Conservation (phyloP, 2,888 invertebrate genomes). For the Omphaloscelis lunosa region DNA sequence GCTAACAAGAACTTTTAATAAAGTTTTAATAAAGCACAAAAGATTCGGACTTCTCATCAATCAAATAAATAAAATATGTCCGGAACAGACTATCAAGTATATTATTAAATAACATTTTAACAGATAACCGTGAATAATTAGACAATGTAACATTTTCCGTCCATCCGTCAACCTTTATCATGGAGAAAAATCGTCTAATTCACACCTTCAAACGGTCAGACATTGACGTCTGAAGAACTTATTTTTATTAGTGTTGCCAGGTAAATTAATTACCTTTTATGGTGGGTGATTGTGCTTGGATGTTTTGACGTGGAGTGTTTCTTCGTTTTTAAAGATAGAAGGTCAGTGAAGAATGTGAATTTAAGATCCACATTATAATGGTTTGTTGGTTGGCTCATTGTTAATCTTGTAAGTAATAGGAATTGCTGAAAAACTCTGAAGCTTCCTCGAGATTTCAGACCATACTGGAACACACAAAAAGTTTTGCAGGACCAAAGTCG, state of each 20-base stretch:
- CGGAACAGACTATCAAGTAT: conserved; percentile 78
- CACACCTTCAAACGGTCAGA: conserved; percentile 83
- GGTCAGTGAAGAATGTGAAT: too few species aligned
- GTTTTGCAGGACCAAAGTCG: background rate
- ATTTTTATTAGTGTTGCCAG: conserved; percentile 70
- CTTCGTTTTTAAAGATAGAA: too few species aligned
- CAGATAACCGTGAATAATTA: conserved; percentile 88
- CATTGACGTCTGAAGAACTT: conserved; percentile 81
- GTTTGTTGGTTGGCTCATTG: background rate
- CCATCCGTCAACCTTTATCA: conserved; percentile 89
- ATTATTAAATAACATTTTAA: conserved; percentile 87
- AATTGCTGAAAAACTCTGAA: background rate
- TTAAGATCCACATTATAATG: background rate
- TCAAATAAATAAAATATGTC: conserved; percentile 73
- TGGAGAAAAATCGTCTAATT: conserved; percentile 89
- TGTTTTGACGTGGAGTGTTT: conserved; percentile 10
- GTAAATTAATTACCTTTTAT: conserved; percentile 48
- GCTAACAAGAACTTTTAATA: conserved; percentile 67
- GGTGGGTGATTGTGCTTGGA: conserved; percentile 39
- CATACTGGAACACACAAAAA: too few species aligned
- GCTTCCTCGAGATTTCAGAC: background rate
- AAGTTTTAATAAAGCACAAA: conserved; percentile 67
- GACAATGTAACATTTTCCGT: conserved; percentile 84
- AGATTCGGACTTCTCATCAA: conserved; percentile 80
- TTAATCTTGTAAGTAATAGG: background rate